Evolutionary conservation across 2,797 vertebrate species (phyloP).

Genomic region (Tarsius wallacei): DNA sequence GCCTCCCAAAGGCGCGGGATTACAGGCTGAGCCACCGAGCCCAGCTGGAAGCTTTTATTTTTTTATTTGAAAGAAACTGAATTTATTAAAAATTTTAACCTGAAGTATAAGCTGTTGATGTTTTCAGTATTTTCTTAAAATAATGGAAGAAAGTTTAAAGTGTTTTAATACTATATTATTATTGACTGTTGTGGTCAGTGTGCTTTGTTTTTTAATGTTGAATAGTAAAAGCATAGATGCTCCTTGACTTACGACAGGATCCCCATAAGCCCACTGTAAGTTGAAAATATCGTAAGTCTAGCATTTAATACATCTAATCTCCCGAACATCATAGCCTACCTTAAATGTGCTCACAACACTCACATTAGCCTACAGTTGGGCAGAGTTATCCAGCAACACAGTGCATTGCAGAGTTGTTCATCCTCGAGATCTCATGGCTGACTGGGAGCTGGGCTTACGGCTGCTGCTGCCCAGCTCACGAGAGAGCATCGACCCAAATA

Average conservation of each 20-base stretch:
- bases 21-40: no score
- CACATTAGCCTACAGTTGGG: neutral
- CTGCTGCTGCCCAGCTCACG: neutral
- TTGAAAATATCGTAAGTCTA: neutral
- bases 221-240: neutral
- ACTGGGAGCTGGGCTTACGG: neutral
- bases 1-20: no score
- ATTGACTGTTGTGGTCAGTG: neutral
- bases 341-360: neutral
- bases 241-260: neutral
- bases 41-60: slow-evolving; percentile 32
- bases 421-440: neutral
- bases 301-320: neutral
- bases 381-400: neutral
- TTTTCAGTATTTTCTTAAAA: slow-evolving; percentile 63
- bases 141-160: slow-evolving; percentile 60
- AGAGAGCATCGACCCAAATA: neutral
- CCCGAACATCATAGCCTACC: neutral
- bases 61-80: slow-evolving; percentile 45
- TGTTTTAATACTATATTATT: neutral
- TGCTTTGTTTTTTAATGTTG: neutral
- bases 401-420: neutral
- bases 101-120: slow-evolving; percentile 26
- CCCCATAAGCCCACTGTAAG: neutral
- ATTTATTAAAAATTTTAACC: slow-evolving; percentile 53